Evolutionary conservation across 2,888 invertebrate genomes (phyloP), one percentile per base, ranked within the genome.

Genomic region (Phoenoteleia sp.): DNA sequence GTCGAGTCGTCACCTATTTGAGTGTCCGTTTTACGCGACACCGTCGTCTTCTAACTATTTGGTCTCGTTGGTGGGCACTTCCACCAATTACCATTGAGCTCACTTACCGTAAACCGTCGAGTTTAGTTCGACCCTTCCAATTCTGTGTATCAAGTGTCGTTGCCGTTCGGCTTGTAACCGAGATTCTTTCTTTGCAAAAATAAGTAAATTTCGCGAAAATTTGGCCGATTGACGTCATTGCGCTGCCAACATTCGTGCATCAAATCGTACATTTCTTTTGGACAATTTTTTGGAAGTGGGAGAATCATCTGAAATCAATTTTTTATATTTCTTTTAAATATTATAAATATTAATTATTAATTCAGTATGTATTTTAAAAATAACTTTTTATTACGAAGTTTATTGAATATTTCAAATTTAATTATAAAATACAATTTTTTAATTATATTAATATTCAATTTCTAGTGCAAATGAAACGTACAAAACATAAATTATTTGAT

Each of bases 171-270:
- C 79, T 93, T 93, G 86, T 93, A 93, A 74, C 95, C 96, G 86
- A 97, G 94, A 93, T 97, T 97, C 94, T 97, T 97, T 90, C 97
- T 94, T 93, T 97, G 97, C 86, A 98, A 95, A 94, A 98, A 98
- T 93, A 97, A 95, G 94, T 97, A 97, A 90, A 98, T 97, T 94
- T 98, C 98, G 83, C 96, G 95, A 94, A 98, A 98, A 89, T 96
- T 96, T 54, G 98, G 98, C 76, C 98, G 94, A 93, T 96, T 96
- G 45, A 95, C 94, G 90, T 97, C 97, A 92, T 96, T 96, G 67
- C 97, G 94, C 92, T 97, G 96, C 98, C 98, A 98, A 92, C 98
- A 98, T 92, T 98, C 97, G 90, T 96, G 95, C 97, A 98, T 97
- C 91, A 98, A 94, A 93, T 97, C 97, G 94, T 96, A 97, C 90